Conservation (phyloP, 2,113 vertebrate species). For the Pluvianellus socialis region DNA sequence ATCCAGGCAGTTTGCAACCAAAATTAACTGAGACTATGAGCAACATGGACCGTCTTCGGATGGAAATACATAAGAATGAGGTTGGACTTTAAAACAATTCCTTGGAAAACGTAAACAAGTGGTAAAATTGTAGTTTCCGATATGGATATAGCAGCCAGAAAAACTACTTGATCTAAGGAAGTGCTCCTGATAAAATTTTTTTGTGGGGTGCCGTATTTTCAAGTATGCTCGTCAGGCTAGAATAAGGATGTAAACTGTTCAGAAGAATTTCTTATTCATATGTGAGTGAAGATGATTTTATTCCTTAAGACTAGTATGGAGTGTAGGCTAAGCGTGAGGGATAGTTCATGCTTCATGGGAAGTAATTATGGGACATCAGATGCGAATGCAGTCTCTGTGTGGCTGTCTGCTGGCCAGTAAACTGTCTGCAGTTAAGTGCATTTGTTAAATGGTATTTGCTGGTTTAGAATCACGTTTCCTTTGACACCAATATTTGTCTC, state of each 20-base stretch:
- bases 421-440: background rate
- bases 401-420: background rate
- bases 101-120: background rate
- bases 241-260: background rate
- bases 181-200: background rate
- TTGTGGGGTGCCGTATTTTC: background rate
- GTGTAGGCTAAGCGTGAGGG: background rate
- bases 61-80: constrained; percentile 98
- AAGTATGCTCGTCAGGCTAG: background rate
- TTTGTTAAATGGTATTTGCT: background rate
- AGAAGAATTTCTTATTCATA: background rate
- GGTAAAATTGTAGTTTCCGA: background rate
- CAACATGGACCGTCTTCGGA: constrained; percentile 94
- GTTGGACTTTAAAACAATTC: constrained; percentile 64
- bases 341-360: background rate
- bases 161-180: background rate
- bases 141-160: background rate
- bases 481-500: background rate
- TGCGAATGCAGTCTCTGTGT: background rate
- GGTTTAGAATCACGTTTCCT: background rate
- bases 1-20: constrained; percentile 92
- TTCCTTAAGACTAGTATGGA: background rate
- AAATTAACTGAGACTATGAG: constrained; percentile 95
- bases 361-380: background rate
- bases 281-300: background rate